Percentiles rank a stretch among this genome's conserved stretches.
Evolutionary conservation across 2,797 vertebrate species (phyloP).

Genomic region (Columba guinea): DNA sequence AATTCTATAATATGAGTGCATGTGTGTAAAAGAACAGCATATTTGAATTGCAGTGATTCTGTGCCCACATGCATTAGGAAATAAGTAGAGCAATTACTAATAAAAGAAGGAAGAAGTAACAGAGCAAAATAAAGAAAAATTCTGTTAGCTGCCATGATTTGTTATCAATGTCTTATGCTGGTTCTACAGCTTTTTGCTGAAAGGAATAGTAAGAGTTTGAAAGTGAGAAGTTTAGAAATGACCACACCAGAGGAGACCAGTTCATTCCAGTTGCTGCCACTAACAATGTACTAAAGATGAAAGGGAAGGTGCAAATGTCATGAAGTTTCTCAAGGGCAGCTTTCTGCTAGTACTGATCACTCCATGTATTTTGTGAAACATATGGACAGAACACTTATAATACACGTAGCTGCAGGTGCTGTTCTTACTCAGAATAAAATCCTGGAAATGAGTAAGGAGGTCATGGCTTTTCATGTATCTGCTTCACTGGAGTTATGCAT

Average conservation of each 20-base stretch:
- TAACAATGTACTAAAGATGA: background rate
- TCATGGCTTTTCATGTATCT: background rate
- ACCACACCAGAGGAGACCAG: background rate
- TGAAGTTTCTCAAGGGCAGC: background rate
- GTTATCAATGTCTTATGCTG: rapidly evolving
- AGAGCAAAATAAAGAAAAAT: background rate
- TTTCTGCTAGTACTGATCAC: background rate
- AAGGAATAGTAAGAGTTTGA: background rate
- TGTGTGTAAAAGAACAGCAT: background rate
- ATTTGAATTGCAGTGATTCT: background rate
- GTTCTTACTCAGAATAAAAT: background rate
- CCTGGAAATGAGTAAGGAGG: background rate
- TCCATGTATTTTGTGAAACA: background rate
- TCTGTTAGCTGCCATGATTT: background rate
- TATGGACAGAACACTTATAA: background rate
- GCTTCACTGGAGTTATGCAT: background rate
- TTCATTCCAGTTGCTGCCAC: background rate
- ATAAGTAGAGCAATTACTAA: background rate
- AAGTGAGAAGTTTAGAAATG: background rate
- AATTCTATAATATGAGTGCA: background rate
- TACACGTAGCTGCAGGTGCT: background rate
- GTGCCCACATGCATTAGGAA: background rate
- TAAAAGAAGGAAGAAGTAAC: background rate
- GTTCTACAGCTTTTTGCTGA: background rate
- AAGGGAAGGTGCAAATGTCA: background rate